These are phyloP conservation scores for Tiliqua scincoides DNA, from an alignment of 2,113 vertebrate genomes.

Conservation along the genomic window DNA sequence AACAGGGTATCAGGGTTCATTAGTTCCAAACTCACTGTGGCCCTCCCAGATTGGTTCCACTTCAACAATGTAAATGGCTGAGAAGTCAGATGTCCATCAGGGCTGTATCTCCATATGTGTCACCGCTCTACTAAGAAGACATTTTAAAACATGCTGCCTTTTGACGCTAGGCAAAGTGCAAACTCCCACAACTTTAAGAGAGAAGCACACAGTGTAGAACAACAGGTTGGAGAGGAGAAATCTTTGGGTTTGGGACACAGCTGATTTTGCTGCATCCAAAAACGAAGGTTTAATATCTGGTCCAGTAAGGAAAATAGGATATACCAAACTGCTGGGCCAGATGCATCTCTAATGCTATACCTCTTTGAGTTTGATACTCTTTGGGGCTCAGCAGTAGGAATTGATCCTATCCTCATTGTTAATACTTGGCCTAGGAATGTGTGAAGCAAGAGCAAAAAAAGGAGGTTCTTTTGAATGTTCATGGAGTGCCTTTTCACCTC, in stretches of 20 bases:
- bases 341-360: no score
- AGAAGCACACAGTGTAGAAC: neutral
- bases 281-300: neutral
- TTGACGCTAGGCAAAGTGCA: neutral
- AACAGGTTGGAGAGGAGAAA: constrained; percentile 15
- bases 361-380: neutral
- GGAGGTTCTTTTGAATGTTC: neutral
- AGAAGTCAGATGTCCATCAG: neutral
- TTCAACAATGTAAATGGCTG: no score
- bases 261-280: neutral
- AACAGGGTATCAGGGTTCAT: constrained; percentile 55
- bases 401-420: neutral
- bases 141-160: neutral
- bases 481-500: neutral
- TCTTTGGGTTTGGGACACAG: neutral
- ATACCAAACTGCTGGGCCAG: neutral
- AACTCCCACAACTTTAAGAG: constrained; percentile 30
- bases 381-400: neutral
- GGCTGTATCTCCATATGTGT: neutral
- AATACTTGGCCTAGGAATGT: neutral
- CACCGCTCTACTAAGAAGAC: neutral
- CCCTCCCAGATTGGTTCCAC: neutral
- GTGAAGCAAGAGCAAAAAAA: neutral
- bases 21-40: constrained; percentile 41
- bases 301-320: neutral